These are phyloP conservation scores for Tuta absoluta DNA, from an alignment of 2,888 invertebrate species.

Conservation along the genomic window DNA sequence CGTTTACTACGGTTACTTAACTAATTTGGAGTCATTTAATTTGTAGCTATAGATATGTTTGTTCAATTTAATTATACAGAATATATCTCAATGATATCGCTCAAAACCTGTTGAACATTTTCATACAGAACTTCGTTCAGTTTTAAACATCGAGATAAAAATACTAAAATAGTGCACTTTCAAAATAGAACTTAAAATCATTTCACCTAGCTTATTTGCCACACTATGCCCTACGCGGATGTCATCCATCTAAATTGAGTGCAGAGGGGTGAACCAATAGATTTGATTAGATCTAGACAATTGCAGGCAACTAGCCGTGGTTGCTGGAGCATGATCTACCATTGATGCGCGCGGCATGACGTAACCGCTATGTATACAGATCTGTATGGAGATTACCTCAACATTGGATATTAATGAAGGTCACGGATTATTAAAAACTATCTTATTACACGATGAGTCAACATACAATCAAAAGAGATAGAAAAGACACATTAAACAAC, in stretches of 20 bases:
- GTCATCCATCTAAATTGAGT: conserved; percentile 23
- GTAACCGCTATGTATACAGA: conserved; percentile 51
- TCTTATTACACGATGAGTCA: conserved; percentile 6
- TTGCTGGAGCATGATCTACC: conserved; percentile 42
- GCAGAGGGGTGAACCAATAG: conserved; percentile 24
- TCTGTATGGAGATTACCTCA: conserved; percentile 35
- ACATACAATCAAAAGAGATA: neutral
- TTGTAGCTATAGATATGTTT: neutral
- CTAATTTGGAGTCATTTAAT: conserved; percentile 32
- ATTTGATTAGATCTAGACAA: conserved; percentile 30
- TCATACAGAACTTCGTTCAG: too few species aligned
- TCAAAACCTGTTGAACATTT: too few species aligned
- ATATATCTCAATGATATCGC: too few species aligned
- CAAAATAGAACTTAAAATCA: too few species aligned
- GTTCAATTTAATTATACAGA: neutral
- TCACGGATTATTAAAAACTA: conserved; percentile 29
- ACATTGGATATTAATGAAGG: conserved; percentile 41
- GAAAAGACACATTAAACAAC: too few species aligned
- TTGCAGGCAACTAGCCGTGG: conserved; percentile 38
- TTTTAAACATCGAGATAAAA: too few species aligned
- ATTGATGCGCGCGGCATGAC: conserved; percentile 52
- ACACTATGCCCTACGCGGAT: neutral
- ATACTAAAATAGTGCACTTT: too few species aligned
- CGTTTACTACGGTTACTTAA: conserved; percentile 48
- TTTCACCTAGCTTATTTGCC: neutral